phyloP scores from a whole-genome alignment of 1,140 invertebrate species.

The Zaprionus capensis region DNA sequence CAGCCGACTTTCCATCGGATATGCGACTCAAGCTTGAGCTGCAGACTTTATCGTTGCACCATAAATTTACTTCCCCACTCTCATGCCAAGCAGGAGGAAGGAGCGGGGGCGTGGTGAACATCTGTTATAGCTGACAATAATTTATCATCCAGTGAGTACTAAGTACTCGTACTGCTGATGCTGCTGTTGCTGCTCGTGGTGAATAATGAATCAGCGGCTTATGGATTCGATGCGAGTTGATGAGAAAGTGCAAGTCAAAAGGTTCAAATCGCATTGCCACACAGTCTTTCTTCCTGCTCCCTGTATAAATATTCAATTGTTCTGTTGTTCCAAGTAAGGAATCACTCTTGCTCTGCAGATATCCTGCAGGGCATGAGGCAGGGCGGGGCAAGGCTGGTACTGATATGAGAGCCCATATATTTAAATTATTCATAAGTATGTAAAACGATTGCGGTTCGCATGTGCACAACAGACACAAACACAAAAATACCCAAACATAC shows the following conservation, averaged over 20 bases:
- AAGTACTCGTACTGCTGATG: background rate
- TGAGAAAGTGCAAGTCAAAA: constrained; percentile 9
- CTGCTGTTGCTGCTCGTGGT: background rate
- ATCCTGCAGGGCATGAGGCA: background rate
- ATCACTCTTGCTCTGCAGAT: background rate
- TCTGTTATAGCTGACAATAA: constrained; percentile 3
- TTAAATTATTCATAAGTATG: constrained; percentile 64
- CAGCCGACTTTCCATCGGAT: background rate
- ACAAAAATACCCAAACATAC: background rate
- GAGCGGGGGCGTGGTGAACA: background rate
- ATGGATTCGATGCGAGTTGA: constrained; percentile 4
- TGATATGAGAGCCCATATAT: constrained; percentile 19
- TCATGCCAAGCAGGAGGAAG: background rate
- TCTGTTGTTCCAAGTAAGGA: constrained; percentile 15
- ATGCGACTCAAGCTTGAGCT: constrained; percentile 1
- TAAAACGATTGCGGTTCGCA: constrained; percentile 56
- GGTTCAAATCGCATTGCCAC: background rate
- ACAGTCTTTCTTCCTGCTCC: background rate
- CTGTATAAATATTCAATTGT: constrained; percentile 50
- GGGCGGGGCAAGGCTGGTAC: background rate
- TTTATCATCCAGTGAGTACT: constrained; percentile 1
- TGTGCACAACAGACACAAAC: constrained; percentile 28
- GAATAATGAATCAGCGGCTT: constrained; percentile 21
- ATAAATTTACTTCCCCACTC: constrained; percentile 13
- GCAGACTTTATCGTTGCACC: constrained; percentile 11